Base-by-base conservation (phyloP, 2,888 invertebrate species). In the Biston stratarius region DNA sequence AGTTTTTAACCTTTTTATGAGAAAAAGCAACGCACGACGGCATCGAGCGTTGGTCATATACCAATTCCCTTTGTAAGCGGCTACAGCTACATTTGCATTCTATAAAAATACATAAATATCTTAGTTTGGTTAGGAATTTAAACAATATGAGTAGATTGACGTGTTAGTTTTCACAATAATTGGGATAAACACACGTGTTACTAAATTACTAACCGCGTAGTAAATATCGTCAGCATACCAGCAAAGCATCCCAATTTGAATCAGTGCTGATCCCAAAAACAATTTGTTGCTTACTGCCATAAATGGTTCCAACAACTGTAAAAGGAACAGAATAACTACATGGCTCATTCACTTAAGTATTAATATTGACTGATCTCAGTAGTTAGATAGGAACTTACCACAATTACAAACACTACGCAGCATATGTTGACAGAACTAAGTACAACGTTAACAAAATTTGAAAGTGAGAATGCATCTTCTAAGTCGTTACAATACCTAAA, bases 141-240 rank as follows among this genome's bases (percentile, higher is more conserved):
- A 33, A 33, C 11, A 33, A 7, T 7, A 48, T 10, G 10, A 15
- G 5, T 10, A 48, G 15, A 11, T 24, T 15, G 48, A 48, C 12
- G 34, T 12, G 12, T 24, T 5, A 12, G 6, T 7, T 14, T 14
- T 14, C 14, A 45, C 14, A 45, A 8, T 24, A 14, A 47, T 47
- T 3, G 3, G 7, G 7, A 14, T 33, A 33, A 10, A 8, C n/a
- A n/a, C n/a, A 49, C 14, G 6, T 36, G 14, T 9, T 47, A 6
- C 34, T 38, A 51, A 53, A 9, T 40, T 49, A 69, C 64, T 12
- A 40, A 94, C 93, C 80, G 91, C 91, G 75, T 90, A 87, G 66
- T 85, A 89, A 69, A 93, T 92, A 67, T 92, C 88, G 69, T 94
- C 93, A 14, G 92, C 92, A 75, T 93, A 94, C 92, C 92, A 92